phyloP scores from a whole-genome alignment of 35 echinoderm and acorn worm species.

The Lytechinus variegatus region DNA sequence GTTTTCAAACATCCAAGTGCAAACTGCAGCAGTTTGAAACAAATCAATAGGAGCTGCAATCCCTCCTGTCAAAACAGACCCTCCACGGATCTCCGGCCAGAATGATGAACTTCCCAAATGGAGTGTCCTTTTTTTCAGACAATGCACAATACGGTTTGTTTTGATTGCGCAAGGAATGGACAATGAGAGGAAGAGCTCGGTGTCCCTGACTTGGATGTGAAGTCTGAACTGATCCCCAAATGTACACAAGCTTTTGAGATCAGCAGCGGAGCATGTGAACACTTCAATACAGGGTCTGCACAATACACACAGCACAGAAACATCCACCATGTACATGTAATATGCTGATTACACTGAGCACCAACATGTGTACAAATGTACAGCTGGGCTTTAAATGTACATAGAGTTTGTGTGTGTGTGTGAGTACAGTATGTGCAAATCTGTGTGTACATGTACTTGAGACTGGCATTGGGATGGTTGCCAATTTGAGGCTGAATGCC shows the following conservation, averaged over 20 bases:
- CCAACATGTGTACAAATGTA: background rate
- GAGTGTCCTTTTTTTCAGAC: background rate
- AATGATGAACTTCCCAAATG: background rate
- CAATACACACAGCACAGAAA: background rate
- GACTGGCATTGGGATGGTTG: constrained; percentile 26
- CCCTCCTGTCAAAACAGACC: background rate
- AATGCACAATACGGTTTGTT: background rate
- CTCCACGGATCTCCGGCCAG: background rate
- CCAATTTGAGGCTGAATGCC: constrained; percentile 25
- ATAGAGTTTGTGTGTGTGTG: background rate
- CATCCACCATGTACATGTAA: background rate
- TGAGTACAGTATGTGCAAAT: too few species aligned
- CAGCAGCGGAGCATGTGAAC: background rate
- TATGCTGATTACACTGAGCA: background rate
- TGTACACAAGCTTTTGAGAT: background rate
- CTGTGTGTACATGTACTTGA: background rate
- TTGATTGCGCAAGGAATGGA: background rate
- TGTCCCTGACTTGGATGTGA: background rate
- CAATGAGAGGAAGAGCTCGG: constrained; percentile 34
- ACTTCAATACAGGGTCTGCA: background rate
- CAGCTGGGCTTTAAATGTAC: too few species aligned
- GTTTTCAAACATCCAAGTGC: background rate
- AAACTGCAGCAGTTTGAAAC: background rate
- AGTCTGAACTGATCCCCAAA: background rate
- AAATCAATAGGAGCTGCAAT: background rate